phyloP scores from a whole-genome alignment of 2,888 invertebrate species.

The Mythimna ferrago region DNA sequence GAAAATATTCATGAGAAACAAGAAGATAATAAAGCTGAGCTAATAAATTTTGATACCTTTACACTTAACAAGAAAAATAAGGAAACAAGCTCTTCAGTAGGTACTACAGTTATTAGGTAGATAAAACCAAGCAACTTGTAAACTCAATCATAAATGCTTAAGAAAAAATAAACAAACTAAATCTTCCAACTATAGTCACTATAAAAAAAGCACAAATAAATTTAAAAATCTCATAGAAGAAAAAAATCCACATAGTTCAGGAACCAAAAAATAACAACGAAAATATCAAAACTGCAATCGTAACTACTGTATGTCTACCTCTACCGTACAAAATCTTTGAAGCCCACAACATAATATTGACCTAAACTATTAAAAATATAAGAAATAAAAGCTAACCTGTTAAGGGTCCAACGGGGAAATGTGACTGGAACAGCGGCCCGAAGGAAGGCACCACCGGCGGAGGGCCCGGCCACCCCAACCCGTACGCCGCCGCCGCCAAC shows the following conservation, averaged over 20 bases:
- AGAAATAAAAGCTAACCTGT: constrained; percentile 78
- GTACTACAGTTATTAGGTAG: too few relatives aligned
- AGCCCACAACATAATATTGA: neutral
- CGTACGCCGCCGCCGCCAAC: constrained; percentile 93
- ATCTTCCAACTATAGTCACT: neutral
- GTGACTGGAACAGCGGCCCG: constrained; percentile 93
- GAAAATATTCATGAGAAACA: neutral
- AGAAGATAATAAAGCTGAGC: neutral
- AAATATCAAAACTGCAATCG: neutral
- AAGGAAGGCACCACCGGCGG: constrained; percentile 91
- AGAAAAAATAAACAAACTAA: neutral
- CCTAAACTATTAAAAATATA: neutral
- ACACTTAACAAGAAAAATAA: too few relatives aligned
- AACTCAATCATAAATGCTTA: too few relatives aligned
- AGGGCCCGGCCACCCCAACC: constrained; percentile 91
- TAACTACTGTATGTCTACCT: neutral
- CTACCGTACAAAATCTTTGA: constrained; percentile 15
- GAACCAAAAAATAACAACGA: neutral
- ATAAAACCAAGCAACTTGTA: neutral
- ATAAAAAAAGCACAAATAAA: neutral
- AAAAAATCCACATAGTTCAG: neutral
- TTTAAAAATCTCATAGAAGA: neutral
- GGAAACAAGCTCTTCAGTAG: too few relatives aligned
- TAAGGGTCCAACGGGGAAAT: constrained; percentile 89
- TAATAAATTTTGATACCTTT: too few relatives aligned